phyloP scores from a whole-genome alignment of 2,888 invertebrate species.

The Ramazzottius varieornatus region DNA sequence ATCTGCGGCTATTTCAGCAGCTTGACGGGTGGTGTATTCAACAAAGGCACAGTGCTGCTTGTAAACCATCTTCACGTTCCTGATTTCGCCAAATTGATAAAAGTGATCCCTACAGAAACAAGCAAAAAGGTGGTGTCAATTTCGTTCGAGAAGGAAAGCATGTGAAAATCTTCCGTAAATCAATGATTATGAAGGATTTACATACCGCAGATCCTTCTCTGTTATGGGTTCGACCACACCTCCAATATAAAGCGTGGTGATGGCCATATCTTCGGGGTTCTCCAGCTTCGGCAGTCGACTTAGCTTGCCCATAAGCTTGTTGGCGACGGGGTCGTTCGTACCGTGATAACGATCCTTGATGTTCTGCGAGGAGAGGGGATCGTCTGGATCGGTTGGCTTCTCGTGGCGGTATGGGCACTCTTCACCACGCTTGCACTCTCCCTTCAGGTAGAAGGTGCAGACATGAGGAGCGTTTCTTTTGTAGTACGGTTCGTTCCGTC shows the following conservation, averaged over 20 bases:
- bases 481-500: slow-evolving; percentile 75
- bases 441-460: slow-evolving; percentile 95
- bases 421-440: slow-evolving; percentile 77
- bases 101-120: slow-evolving; percentile 48
- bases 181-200: not conserved
- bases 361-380: slow-evolving; percentile 80
- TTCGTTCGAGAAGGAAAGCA: not conserved
- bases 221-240: slow-evolving; percentile 62
- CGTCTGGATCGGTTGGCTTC: slow-evolving; percentile 85
- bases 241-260: slow-evolving; percentile 90
- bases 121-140: not conserved
- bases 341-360: slow-evolving; percentile 55
- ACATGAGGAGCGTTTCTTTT: slow-evolving; percentile 80
- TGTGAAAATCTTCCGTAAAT: not conserved
- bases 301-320: slow-evolving; percentile 63
- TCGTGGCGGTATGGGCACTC: slow-evolving; percentile 74
- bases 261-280: slow-evolving; percentile 76
- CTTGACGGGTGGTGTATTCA: slow-evolving; percentile 63
- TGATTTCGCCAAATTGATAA: slow-evolving; percentile 93
- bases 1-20: slow-evolving; percentile 79
- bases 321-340: slow-evolving; percentile 79
- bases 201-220: slow-evolving; percentile 51
- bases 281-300: slow-evolving; percentile 79
- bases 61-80: slow-evolving; percentile 65
- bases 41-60: slow-evolving; percentile 81